These are phyloP conservation scores for Atta cephalotes DNA, from an alignment of 1,140 invertebrate genomes.

Conservation along the genomic window DNA sequence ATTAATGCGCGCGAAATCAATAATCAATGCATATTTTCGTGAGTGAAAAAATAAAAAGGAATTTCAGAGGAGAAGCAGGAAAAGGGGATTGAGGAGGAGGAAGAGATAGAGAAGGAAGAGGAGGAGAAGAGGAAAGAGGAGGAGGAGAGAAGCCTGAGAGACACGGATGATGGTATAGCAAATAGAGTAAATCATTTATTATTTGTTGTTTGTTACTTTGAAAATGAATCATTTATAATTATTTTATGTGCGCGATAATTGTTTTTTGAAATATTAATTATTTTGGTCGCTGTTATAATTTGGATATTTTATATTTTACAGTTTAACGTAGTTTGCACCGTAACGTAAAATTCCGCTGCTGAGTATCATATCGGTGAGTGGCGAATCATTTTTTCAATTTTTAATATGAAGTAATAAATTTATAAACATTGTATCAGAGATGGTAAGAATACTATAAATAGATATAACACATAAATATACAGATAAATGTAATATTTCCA, in stretches of 20 bases:
- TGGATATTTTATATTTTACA: background rate
- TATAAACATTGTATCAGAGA: background rate
- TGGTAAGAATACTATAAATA: background rate
- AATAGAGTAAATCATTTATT: background rate
- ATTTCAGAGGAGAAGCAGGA: too few relatives aligned
- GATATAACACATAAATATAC: background rate
- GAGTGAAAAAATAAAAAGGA: background rate
- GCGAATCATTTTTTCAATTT: background rate
- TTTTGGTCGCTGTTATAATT: background rate
- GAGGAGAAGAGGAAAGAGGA: too few relatives aligned
- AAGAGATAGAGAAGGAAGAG: too few relatives aligned
- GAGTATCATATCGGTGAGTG: background rate
- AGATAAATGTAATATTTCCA: too few relatives aligned
- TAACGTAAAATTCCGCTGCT: background rate
- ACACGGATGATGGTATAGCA: background rate
- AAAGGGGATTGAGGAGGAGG: too few relatives aligned
- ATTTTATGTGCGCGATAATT: background rate
- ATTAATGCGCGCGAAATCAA: background rate
- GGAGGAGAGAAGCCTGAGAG: too few relatives aligned
- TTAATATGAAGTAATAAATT: background rate
- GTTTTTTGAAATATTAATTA: slow-evolving; percentile 31
- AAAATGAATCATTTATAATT: background rate
- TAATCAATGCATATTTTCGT: background rate
- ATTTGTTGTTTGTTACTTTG: background rate
- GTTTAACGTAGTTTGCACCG: background rate